Base-by-base conservation (phyloP, 2,113 vertebrate species). In the Gorsachius goisagi region DNA sequence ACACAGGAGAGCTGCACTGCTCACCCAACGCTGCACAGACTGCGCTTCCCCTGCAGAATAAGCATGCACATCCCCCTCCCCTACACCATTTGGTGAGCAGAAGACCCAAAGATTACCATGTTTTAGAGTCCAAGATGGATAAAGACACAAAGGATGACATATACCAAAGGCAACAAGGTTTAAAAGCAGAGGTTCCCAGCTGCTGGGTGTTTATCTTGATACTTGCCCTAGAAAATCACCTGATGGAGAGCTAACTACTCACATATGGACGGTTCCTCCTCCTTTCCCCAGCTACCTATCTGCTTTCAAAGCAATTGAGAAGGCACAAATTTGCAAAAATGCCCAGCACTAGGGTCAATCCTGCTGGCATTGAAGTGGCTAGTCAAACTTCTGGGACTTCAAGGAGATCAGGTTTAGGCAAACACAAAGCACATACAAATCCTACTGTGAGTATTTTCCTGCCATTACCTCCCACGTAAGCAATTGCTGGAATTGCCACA, bases 401-500 rank as follows among this genome's bases (percentile, higher is more conserved):
- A 97, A 87, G 91, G 92, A 95, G 96, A 96, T 96, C 95, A 96
- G 95, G 93, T 95, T 97, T 94, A 93, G 94, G 95, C 93, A 94
- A 96, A 96, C 88, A 96, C 93, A 96, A 95, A 97, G 94, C 89
- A 69, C 92, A 87, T 91, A 95, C 95, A 97, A 96, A 97, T 97
- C 67, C 94, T 73, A 91, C 89, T n/a, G 58, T 81, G 93, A 95
- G 92, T 85, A 95, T 95, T 97, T 93, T 94, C 96, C 92, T 97
- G 94, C 93, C 94, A 94, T 96, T 97, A 97, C 92, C 94, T 95
- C 97, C 95, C 96, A 96, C 95, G 16, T 96, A 95, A 97, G 97
- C 94, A 97, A 93, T 88, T 97, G 94, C 95, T 96, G 94, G 89
- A 94, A 97, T 91, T 96, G 94, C 96, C 97, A 97, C 91, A 55